Conservation (phyloP, 2,113 vertebrate species). For the Colossoma macropomum region DNA sequence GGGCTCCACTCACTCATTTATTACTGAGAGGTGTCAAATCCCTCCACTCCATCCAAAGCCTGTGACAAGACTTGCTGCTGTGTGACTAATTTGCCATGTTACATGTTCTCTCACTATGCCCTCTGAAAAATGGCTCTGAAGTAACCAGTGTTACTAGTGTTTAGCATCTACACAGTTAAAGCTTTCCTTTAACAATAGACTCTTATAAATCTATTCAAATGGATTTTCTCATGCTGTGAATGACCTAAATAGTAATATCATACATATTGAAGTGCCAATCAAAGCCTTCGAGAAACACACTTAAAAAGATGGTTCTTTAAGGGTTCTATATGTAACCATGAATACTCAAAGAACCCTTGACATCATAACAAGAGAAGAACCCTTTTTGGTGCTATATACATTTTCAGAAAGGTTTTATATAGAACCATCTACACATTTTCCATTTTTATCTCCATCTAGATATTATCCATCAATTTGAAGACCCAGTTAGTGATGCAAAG, state of each 20-base stretch:
- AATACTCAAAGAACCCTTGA: too few relatives aligned
- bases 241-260: neutral
- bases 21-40: conserved; percentile 5
- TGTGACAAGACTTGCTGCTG: conserved; percentile 3
- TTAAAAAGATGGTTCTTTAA: too few relatives aligned
- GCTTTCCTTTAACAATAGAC: neutral
- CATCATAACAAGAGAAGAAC: too few relatives aligned
- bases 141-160: neutral
- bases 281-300: neutral
- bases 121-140: neutral
- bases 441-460: too few relatives aligned
- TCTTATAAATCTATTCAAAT: neutral
- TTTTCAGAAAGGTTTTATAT: too few relatives aligned
- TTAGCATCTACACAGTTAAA: neutral
- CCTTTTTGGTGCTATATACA: too few relatives aligned
- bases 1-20: conserved; percentile 55
- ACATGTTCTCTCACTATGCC: neutral
- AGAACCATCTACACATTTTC: too few relatives aligned
- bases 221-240: neutral
- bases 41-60: neutral
- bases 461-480: too few relatives aligned
- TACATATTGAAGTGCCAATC: too few relatives aligned
- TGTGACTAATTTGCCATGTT: conserved; percentile 2
- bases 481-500: too few relatives aligned
- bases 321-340: too few relatives aligned